These are phyloP conservation scores for Artibeus jamaicensis DNA, from an alignment of 2,797 vertebrate genomes.

Conservation along the genomic window DNA sequence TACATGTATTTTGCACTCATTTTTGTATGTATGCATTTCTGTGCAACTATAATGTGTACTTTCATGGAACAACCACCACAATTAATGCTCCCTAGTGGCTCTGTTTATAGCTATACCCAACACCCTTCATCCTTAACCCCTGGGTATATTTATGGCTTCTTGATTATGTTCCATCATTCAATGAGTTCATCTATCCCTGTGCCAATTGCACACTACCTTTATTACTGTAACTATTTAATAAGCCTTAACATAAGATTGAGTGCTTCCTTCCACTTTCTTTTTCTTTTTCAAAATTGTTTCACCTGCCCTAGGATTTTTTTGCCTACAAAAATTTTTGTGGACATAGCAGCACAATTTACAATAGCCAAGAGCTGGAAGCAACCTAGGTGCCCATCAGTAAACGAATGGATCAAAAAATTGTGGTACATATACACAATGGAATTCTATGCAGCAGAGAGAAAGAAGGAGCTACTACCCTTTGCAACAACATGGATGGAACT, in stretches of 20 bases:
- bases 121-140: not conserved
- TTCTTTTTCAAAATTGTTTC: not conserved
- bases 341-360: no score
- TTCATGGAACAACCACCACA: not conserved
- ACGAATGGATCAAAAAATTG: no score
- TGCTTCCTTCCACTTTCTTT: not conserved
- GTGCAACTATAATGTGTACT: not conserved
- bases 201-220: not conserved
- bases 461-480: no score
- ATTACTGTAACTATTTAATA: not conserved
- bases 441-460: no score
- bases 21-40: not conserved
- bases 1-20: not conserved
- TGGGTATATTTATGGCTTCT: not conserved
- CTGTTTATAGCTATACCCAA: not conserved
- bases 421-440: no score
- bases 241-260: not conserved
- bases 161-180: not conserved
- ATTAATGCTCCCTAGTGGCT: not conserved
- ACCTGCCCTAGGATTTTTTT: no score
- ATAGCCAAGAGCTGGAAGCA: no score
- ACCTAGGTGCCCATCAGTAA: no score
- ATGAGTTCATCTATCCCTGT: not conserved
- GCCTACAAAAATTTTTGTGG: not conserved
- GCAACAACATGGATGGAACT: no score